phyloP scores from a whole-genome alignment of 2,797 vertebrate genomes.

The Bovichtus variegatus region DNA sequence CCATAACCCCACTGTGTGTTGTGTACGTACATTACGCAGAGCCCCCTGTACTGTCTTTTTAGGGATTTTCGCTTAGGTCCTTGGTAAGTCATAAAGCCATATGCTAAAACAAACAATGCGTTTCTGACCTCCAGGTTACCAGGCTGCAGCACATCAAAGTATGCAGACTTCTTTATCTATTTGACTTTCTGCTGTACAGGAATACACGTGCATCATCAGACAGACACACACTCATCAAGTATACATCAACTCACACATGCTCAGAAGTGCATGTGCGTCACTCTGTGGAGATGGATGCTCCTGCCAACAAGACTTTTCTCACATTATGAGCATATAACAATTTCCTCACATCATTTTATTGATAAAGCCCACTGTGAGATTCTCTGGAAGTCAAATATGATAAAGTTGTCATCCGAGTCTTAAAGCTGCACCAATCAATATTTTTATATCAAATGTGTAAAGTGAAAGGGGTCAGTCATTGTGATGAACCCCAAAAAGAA shows the following conservation, averaged over 20 bases:
- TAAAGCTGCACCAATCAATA: neutral
- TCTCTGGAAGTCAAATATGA: neutral
- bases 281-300: constrained; percentile 12
- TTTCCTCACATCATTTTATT: neutral
- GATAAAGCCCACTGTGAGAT: neutral
- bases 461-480: neutral
- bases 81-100: constrained; percentile 20
- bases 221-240: neutral
- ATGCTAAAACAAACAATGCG: constrained; percentile 42
- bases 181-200: constrained; percentile 21
- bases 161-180: constrained; percentile 32
- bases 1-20: constrained; percentile 46
- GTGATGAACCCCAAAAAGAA: neutral
- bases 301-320: neutral
- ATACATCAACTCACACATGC: neutral
- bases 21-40: constrained; percentile 39
- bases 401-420: neutral
- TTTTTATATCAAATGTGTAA: neutral
- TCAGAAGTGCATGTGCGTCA: constrained; percentile 17
- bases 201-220: constrained; percentile 10
- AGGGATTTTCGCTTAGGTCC: constrained; percentile 30
- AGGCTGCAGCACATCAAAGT: constrained; percentile 29
- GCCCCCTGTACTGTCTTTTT: constrained; percentile 11
- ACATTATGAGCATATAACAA: neutral
- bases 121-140: constrained; percentile 60